Percentiles rank a stretch among this genome's conserved stretches.
phyloP scores from a whole-genome alignment of 2,888 invertebrate species.

The Dasysyrphus albostriatus region DNA sequence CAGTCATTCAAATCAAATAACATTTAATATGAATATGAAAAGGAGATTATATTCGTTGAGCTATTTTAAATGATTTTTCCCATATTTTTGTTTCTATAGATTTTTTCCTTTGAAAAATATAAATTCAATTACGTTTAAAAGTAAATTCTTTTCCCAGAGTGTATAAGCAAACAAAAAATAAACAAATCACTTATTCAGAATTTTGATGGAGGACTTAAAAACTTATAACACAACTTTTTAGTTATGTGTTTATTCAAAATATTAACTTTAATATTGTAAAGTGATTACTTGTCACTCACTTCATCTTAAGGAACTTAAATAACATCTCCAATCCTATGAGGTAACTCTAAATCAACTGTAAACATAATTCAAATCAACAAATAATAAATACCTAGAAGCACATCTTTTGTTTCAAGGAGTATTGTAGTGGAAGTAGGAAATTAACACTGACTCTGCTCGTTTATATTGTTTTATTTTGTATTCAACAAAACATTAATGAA shows the following conservation, averaged over 20 bases:
- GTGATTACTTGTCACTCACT: constrained; percentile 16
- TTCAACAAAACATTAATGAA: constrained; percentile 27
- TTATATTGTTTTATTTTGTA: not conserved
- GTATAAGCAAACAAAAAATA: not conserved
- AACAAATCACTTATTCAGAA: constrained; percentile 1
- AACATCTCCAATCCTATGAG: not conserved
- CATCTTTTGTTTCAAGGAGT: not conserved
- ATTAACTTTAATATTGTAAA: constrained; percentile 3
- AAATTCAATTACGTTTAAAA: no score
- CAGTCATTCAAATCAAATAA: no score
- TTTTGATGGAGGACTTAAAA: not conserved
- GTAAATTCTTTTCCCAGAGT: no score
- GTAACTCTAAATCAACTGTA: not conserved
- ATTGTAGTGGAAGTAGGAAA: not conserved
- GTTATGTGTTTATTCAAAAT: not conserved
- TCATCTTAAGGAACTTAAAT: not conserved
- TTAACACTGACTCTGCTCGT: not conserved
- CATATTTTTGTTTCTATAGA: no score
- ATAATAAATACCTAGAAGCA: not conserved
- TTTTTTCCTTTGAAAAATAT: no score
- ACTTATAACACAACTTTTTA: no score
- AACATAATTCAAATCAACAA: constrained; percentile 14
- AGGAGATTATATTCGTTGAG: no score
- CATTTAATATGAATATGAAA: no score
- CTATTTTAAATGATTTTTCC: no score